Evolutionary conservation across 2,888 invertebrate genomes (phyloP).

Genomic region (Cheilosia urbana): DNA sequence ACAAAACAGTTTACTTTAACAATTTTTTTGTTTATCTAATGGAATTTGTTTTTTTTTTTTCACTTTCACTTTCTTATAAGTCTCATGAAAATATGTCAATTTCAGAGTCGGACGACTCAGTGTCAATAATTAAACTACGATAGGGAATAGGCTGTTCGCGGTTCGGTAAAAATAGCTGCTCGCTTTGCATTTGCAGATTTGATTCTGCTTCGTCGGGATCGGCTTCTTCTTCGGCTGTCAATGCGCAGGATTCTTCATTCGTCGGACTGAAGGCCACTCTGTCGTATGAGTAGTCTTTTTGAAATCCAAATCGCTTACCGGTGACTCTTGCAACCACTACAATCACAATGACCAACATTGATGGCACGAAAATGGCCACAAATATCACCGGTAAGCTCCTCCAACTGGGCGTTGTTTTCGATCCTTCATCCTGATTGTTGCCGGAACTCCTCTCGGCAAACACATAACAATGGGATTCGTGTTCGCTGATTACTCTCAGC

Average conservation of each 20-base stretch:
- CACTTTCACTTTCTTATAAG: constrained; percentile 14
- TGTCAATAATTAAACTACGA: constrained; percentile 34
- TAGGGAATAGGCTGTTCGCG: constrained; percentile 49
- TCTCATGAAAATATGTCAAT: constrained; percentile 35
- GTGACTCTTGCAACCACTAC: constrained; percentile 49
- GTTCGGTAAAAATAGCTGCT: constrained; percentile 58
- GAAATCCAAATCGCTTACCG: constrained; percentile 44
- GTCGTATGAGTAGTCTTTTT: constrained; percentile 78
- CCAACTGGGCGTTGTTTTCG: constrained; percentile 26
- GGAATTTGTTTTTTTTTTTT: constrained; percentile 39
- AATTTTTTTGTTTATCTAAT: constrained; percentile 39
- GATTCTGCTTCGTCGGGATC: constrained; percentile 21
- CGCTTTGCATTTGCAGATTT: constrained; percentile 7
- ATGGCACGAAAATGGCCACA: constrained; percentile 77
- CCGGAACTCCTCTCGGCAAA: constrained; percentile 81
- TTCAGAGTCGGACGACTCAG: constrained; percentile 56
- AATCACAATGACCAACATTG: constrained; percentile 73
- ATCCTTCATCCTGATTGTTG: constrained; percentile 74
- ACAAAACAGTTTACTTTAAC: constrained; percentile 32
- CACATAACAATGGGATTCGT: constrained; percentile 81
- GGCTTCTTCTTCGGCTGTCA: constrained; percentile 47
- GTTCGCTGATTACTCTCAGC: constrained; percentile 78
- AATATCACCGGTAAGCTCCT: constrained; percentile 52
- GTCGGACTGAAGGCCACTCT: constrained; percentile 78
- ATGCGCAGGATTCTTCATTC: constrained; percentile 66